Base-by-base conservation (phyloP, 1,140 invertebrate genomes). In the Hormaphis cornu region DNA sequence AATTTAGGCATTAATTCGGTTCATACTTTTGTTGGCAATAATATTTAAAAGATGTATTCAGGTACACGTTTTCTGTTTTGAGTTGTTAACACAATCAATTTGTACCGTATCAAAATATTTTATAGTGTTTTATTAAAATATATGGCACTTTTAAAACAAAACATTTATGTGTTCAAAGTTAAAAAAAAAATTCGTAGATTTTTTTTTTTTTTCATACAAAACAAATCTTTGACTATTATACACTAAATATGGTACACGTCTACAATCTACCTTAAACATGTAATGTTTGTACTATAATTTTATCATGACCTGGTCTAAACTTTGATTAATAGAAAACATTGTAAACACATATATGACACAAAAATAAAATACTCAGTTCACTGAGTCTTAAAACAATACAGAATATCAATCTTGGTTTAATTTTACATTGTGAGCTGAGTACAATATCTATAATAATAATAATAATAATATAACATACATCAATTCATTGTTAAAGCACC, bases 111-210 rank as follows among this genome's bases (percentile, higher is more conserved):
- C 35, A 33, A 33, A 18, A 33, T 18, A 33, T n/a, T n/a, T 54
- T 53, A 33, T 9, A 53, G 18, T 33, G n/a, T 54, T 54, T 54
- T n/a, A n/a, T 40, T 59, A 9, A 63, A 42, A 50, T 22, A 66
- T 66, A 66, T 66, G 61, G 61, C 61, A 66, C 61, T 66, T 63
- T 24, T 30, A 35, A 33, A 66, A 66, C 44, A 46, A n/a, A 22
- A 24, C 35, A 24, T 20, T 46, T 9, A 44, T 1, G 35, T 56
- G n/a, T 56, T 37, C 30, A 56, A n/a, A 42, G 22, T 37, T 37
- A 22, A 40, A 58, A 46, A 61, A 63, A 46, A 46, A 18, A 20
- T 8, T 44, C 18, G 18, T 30, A 24, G 12, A 20, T 63, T 30
- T 44, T 28, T 8, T 40, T 40, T 46, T 46, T n/a, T 46, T 46